Evolutionary conservation across 2,113 vertebrate genomes (phyloP).

Genomic region (Tangachromis dhanisi): DNA sequence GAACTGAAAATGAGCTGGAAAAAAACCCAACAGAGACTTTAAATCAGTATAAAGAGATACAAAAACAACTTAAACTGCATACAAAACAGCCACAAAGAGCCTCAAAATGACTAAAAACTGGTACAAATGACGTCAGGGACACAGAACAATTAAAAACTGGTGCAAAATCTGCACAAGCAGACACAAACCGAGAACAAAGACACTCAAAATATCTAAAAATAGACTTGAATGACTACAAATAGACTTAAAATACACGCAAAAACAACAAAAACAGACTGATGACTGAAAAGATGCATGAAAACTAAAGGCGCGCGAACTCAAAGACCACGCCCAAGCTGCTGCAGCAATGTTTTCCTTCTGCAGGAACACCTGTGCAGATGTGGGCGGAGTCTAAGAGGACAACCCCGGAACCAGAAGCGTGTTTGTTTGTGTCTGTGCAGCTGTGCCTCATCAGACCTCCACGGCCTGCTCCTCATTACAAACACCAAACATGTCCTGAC

Average conservation of each 20-base stretch:
- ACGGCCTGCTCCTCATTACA: neutral
- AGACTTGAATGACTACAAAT: accelerated
- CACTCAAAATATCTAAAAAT: neutral
- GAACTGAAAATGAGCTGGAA: neutral
- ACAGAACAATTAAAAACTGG: neutral
- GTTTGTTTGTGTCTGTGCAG: neutral
- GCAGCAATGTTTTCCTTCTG: neutral
- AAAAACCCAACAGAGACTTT: accelerated
- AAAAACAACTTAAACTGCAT: neutral
- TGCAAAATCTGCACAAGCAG: accelerated
- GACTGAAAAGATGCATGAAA: accelerated
- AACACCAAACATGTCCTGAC: neutral
- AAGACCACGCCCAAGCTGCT: neutral
- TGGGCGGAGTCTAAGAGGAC: neutral
- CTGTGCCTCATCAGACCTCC: neutral
- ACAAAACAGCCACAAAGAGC: neutral
- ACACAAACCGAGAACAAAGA: neutral
- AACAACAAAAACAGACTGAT: neutral
- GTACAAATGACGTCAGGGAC: accelerated
- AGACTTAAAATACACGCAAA: neutral
- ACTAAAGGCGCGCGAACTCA: neutral
- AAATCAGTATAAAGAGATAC: neutral
- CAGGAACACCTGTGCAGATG: neutral
- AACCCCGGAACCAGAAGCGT: neutral
- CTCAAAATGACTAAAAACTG: neutral